Conservation (phyloP, 2,797 vertebrate genomes). For the Molothrus ater region DNA sequence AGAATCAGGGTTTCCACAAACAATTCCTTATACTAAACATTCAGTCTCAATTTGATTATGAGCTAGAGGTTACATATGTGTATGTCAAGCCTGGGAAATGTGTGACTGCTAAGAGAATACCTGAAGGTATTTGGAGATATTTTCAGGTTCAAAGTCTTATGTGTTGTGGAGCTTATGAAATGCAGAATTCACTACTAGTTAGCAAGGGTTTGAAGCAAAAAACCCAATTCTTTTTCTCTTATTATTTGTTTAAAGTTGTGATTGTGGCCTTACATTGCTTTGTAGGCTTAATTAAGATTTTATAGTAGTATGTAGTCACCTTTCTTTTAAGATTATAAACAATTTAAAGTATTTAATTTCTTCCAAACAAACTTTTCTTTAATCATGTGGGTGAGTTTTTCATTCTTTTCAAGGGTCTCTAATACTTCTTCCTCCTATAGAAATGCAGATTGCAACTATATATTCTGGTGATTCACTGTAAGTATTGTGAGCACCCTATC, state of each 20-base stretch:
- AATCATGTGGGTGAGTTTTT: rapidly evolving
- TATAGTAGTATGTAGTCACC: too few relatives aligned
- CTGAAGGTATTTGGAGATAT: neutral
- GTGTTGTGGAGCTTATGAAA: neutral
- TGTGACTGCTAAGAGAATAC: neutral
- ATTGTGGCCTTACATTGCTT: neutral
- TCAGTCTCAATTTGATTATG: neutral
- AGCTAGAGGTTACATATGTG: rapidly evolving
- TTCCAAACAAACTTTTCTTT: neutral
- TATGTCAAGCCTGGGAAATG: neutral
- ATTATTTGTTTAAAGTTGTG: neutral
- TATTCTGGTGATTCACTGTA: neutral
- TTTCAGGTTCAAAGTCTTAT: neutral
- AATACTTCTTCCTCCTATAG: neutral
- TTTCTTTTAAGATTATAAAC: neutral
- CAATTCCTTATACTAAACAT: neutral
- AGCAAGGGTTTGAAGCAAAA: neutral
- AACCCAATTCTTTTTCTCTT: neutral
- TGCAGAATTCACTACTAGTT: neutral
- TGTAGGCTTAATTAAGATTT: neutral
- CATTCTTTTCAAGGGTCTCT: neutral
- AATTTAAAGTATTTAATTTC: neutral
- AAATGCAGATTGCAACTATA: neutral
- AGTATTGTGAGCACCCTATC: neutral
- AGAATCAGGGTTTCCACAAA: neutral